These are phyloP conservation scores for Mayetiola destructor DNA, from an alignment of 2,888 invertebrate species.

Conservation along the genomic window DNA sequence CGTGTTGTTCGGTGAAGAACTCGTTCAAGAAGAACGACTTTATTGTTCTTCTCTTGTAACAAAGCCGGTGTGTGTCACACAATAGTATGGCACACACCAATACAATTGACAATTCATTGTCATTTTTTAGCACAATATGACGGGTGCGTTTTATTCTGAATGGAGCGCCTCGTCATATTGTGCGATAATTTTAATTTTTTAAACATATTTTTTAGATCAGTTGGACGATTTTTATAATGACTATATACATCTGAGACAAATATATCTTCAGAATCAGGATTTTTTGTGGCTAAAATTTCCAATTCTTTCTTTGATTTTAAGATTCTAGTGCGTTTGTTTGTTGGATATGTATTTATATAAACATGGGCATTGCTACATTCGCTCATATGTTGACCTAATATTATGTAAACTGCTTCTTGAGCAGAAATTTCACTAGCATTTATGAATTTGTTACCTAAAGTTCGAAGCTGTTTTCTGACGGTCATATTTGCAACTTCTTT, in stretches of 20 bases:
- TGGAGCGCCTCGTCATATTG: no score
- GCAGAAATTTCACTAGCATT: conserved; percentile 22
- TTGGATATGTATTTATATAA: not conserved
- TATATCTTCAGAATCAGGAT: not conserved
- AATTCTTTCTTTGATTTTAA: conserved; percentile 20
- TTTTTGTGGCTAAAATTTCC: conserved; percentile 13
- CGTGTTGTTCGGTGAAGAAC: no score
- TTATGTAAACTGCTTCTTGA: conserved; percentile 22
- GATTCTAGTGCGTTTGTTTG: conserved; percentile 21
- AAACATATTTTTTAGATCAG: conserved; percentile 22
- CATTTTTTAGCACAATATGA: no score
- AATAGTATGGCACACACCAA: no score
- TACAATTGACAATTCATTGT: no score
- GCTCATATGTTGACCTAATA: conserved; percentile 17
- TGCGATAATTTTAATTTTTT: no score
- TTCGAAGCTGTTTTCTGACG: conserved; percentile 20
- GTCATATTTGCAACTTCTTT: conserved; percentile 22
- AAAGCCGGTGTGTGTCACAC: no score
- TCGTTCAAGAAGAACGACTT: no score
- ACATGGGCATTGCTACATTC: not conserved
- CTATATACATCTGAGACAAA: conserved; percentile 19
- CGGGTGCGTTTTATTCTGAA: no score
- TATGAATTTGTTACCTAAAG: conserved; percentile 20
- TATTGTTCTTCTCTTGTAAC: no score
- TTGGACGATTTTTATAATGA: conserved; percentile 23